phyloP scores from a whole-genome alignment of 2,888 invertebrate species.

The Megastigmus dorsalis region DNA sequence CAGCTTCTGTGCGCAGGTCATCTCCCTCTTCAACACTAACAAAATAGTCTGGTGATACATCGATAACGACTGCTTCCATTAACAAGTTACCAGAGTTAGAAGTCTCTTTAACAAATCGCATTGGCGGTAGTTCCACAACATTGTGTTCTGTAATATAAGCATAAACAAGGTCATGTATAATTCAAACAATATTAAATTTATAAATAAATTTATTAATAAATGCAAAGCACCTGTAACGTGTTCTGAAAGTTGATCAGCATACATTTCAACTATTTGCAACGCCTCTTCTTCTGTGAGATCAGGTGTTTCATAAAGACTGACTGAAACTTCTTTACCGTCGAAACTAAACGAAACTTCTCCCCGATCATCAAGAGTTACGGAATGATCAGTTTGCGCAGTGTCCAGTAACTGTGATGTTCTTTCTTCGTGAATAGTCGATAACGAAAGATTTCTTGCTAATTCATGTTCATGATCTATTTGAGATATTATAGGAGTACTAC shows the following conservation, averaged over 20 bases:
- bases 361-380: conserved; percentile 85
- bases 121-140: conserved; percentile 89
- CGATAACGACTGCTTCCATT: conserved; percentile 94
- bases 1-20: conserved; percentile 89
- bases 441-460: conserved; percentile 85
- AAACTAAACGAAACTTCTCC: conserved; percentile 93
- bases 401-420: conserved; percentile 91
- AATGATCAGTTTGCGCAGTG: conserved; percentile 83
- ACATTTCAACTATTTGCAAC: conserved; percentile 94
- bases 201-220: conserved; percentile 63
- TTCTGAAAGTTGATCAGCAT: conserved; percentile 93
- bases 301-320: conserved; percentile 93
- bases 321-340: conserved; percentile 93
- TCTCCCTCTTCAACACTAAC: conserved; percentile 87
- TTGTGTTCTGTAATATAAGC: conserved; percentile 81
- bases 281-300: conserved; percentile 95
- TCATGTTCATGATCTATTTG: conserved; percentile 74
- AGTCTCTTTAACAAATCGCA: conserved; percentile 92
- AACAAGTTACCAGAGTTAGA: conserved; percentile 90
- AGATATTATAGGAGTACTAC: conserved; percentile 25
- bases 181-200: background rate
- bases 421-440: conserved; percentile 94
- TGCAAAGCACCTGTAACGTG: conserved; percentile 87
- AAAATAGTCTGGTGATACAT: conserved; percentile 90
- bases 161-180: background rate